These are phyloP conservation scores for Wiebesia pumilae DNA, from an alignment of 1,140 invertebrate species.

Conservation along the genomic window DNA sequence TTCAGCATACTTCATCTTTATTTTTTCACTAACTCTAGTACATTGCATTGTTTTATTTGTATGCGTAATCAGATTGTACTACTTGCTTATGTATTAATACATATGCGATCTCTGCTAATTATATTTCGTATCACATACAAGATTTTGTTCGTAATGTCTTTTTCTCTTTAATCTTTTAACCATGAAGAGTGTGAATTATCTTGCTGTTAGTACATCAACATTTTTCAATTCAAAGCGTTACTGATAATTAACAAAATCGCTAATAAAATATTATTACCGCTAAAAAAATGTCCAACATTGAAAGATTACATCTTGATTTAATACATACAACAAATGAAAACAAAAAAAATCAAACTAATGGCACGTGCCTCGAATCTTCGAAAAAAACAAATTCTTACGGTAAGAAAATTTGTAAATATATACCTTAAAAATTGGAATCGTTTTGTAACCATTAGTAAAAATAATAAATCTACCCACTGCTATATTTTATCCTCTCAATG, in stretches of 20 bases:
- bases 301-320: background rate
- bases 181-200: background rate
- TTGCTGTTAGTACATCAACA: background rate
- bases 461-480: conserved; percentile 12
- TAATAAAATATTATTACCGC: background rate
- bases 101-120: background rate
- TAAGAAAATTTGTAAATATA: conserved; percentile 2
- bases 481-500: conserved; percentile 22
- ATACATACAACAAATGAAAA: background rate
- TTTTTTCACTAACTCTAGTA: conserved; percentile 20
- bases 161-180: background rate
- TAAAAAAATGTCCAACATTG: too few species aligned
- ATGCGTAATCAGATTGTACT: background rate
- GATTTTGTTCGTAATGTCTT: background rate
- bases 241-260: background rate
- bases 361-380: background rate
- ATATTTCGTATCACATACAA: background rate
- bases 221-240: background rate
- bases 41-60: conserved; percentile 19
- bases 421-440: background rate
- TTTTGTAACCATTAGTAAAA: conserved; percentile 12
- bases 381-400: background rate
- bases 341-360: background rate
- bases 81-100: conserved; percentile 20
- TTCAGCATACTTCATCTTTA: background rate